Evolutionary conservation across 2,888 invertebrate genomes (phyloP), one percentile per base, ranked within the genome.

Genomic region (Sicus ferrugineus): DNA sequence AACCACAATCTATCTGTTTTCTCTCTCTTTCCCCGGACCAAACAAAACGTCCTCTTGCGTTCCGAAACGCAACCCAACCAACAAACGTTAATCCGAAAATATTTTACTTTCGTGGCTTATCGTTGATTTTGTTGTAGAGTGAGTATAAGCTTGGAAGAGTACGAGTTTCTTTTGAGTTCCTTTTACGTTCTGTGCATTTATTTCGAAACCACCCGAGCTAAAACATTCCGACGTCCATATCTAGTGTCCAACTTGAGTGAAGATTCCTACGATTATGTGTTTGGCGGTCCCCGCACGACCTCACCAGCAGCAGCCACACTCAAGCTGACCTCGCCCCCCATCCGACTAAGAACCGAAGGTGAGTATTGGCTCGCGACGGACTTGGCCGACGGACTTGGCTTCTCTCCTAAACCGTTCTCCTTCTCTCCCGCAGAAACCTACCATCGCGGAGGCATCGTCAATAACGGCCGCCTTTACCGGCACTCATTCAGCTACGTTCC

Each of bases 201-300:
- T 59, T 50, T 69, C 48, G 61, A 50, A 48, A 19, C 9, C 9
- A 54, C 52, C 31, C 61, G 64, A 68, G 72, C 73, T 73, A 68
- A 71, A 70, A n/a, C n/a, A n/a, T n/a, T n/a, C n/a, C n/a, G n/a
- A n/a, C n/a, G n/a, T n/a, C n/a, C n/a, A n/a, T n/a, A 73, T 77
- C 73, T 79, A 85, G 85, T 86, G 84, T 84, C 86, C 83, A 85
- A 84, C 84, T 84, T 86, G 84, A 85, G 84, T 82, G 86, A 86
- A 83, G 85, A 84, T 80, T 85, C 85, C 79, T 86, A 86, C 84
- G 86, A 86, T 84, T 86, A 86, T 86, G 86, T 86, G 82, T 85
- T 85, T 85, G 86, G 86, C 82, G 85, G 85, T 83, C 85, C 84
- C 81, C 81, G 83, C 80, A 83, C 85, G 81, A 83, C 83, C 80